Conservation (phyloP, 2,113 vertebrate species). For the Pteruthius melanotis region DNA sequence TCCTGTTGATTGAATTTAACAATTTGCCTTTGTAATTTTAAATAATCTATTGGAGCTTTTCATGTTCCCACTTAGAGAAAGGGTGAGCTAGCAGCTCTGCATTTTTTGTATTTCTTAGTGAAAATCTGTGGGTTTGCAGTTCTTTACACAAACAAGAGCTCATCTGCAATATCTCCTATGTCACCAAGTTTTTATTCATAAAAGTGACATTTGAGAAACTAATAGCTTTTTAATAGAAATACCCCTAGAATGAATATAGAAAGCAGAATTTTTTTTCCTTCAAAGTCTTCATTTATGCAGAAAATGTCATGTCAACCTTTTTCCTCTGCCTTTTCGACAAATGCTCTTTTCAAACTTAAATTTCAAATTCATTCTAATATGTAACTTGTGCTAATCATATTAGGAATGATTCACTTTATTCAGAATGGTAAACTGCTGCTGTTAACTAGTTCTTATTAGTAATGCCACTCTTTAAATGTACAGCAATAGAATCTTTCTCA, state of each 20-base stretch:
- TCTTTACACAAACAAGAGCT: conserved; percentile 37
- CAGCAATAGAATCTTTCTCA: background rate
- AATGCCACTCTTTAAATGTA: background rate
- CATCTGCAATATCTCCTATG: conserved; percentile 11
- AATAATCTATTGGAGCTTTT: background rate
- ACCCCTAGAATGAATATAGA: conserved; percentile 20
- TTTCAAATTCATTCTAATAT: background rate
- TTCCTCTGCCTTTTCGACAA: conserved; percentile 21
- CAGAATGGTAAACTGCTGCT: background rate
- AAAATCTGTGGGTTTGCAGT: background rate
- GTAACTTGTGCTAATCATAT: conserved; percentile 18
- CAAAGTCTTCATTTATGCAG: conserved; percentile 10
- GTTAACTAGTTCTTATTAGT: background rate
- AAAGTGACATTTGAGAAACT: conserved; percentile 38
- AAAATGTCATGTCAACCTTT: conserved; percentile 52
- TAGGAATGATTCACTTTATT: conserved; percentile 33
- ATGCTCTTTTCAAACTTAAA: conserved; percentile 52
- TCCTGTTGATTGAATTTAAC: background rate
- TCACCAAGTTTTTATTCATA: conserved; percentile 20
- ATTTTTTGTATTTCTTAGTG: background rate
- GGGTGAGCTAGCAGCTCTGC: background rate
- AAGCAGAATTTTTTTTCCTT: background rate
- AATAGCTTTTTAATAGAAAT: conserved; percentile 30
- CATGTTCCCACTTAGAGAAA: background rate
- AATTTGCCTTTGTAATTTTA: background rate